Base-by-base conservation (phyloP, 2,113 vertebrate genomes). In the Steatornis caripensis region DNA sequence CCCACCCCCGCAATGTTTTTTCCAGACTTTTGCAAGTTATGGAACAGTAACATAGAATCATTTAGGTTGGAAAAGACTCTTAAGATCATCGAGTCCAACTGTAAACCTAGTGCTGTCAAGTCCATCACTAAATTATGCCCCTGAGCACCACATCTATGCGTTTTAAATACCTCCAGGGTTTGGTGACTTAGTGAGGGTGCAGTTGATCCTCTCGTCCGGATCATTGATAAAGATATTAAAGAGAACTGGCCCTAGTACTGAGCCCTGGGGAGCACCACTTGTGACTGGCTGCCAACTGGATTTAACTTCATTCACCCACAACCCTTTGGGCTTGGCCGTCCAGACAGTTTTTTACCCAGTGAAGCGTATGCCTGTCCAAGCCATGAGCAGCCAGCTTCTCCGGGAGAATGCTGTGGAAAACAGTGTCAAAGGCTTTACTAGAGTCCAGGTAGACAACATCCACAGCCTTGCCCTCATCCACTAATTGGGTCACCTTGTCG, bases 101-200 rank as follows among this genome's bases (percentile, higher is more conserved):
- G 2, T 51, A 17, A 68, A 24, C 12, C 9, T 30, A 41, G 12
- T 9, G 21, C 18, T 80, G 19, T 10, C 26, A 46, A 55, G 18
- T 55, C 54, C 41, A 43, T 15, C 41, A 43, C 41, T 64, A 72
- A 72, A 34, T 16, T 26, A 9, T 17, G 18, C 49, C 41, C 21
- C 13, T 9, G 7, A 39, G 4, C 2, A 2, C 21, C 46, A 36
- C 15, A 29, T 68, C 30, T 72, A 34, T 11, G 0, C 53, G 22
- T 83, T 53, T 41, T 43, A 49, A 70, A 49, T 39, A 24, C 17
- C 13, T 79, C 36, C 21, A 60, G 27, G 26, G 55, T 4, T 4
- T 24, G 15, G 81, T 15, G 45, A 72, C 51, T 53, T 53, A 53
- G 24, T 53, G 51, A 53, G 51, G 26, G 26, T 27, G 51, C 46